Percentiles rank a stretch among this genome's conserved stretches.
phyloP scores from a whole-genome alignment of 1,140 invertebrate species.

The Agrypnia vestita region DNA sequence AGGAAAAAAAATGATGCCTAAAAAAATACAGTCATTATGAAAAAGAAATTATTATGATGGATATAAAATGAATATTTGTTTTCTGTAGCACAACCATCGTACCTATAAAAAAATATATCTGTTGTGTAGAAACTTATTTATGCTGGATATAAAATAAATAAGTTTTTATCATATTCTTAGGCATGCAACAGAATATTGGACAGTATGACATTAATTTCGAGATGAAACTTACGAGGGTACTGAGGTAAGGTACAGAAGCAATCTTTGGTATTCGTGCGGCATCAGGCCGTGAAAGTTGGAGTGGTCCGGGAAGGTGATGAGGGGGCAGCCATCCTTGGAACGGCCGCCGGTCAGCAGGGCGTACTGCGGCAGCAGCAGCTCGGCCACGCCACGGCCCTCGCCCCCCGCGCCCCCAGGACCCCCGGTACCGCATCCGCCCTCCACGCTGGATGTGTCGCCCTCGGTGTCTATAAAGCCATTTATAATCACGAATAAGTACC shows the following conservation, averaged over 20 bases:
- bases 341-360: slow-evolving; percentile 93
- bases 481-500: slow-evolving; percentile 2
- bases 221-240: slow-evolving; percentile 85
- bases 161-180: too few species aligned
- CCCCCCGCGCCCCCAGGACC: slow-evolving; percentile 65
- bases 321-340: slow-evolving; percentile 90
- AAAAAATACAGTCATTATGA: too few species aligned
- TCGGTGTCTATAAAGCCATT: slow-evolving; percentile 69
- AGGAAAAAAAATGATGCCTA: too few species aligned
- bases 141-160: not conserved
- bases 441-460: slow-evolving; percentile 64
- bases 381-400: slow-evolving; percentile 79
- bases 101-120: not conserved
- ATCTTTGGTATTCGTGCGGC: slow-evolving; percentile 91
- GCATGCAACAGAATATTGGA: too few species aligned
- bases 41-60: too few species aligned
- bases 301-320: slow-evolving; percentile 95
- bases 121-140: not conserved
- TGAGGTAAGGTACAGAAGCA: slow-evolving; percentile 94
- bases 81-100: too few species aligned
- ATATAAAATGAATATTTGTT: too few species aligned
- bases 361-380: slow-evolving; percentile 89
- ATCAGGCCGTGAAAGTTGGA: slow-evolving; percentile 87
- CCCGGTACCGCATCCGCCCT: slow-evolving; percentile 66
- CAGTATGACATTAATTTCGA: too few species aligned